Evolutionary conservation across 2,797 vertebrate species (phyloP).

Genomic region (Chiloscyllium punctatum): DNA sequence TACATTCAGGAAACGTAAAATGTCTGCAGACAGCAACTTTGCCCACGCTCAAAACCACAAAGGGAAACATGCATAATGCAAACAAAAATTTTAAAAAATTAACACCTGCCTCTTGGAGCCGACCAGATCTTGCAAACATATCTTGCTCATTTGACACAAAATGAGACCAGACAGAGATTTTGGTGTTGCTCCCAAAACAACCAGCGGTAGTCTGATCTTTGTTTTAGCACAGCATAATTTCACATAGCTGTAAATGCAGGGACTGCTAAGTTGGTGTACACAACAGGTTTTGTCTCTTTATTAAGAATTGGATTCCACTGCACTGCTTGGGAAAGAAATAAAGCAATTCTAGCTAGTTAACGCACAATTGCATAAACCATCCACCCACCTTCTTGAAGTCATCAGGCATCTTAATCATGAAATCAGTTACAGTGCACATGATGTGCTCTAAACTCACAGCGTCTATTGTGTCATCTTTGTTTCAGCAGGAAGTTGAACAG

Average conservation of each 20-base stretch:
- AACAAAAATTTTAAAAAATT: neutral
- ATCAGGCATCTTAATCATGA: neutral
- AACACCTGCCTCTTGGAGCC: neutral
- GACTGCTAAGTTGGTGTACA: neutral
- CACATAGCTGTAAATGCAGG: neutral
- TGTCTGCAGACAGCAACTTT: neutral
- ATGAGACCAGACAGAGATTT: neutral
- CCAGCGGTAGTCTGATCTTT: neutral
- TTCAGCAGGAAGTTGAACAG: neutral
- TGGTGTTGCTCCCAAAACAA: neutral
- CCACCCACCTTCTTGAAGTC: neutral
- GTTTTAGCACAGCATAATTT: neutral
- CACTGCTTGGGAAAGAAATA: neutral
- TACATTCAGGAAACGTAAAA: slow-evolving; percentile 15
- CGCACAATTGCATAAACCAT: neutral
- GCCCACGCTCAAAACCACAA: neutral
- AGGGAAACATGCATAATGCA: neutral
- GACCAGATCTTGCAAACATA: neutral
- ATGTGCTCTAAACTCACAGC: neutral
- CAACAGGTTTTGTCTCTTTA: neutral
- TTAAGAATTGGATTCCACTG: neutral
- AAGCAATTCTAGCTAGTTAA: neutral
- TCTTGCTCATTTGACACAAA: neutral
- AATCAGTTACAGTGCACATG: neutral
- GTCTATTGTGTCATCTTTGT: neutral